Conservation (phyloP, 1,140 invertebrate species). For the Drosophila auraria region DNA sequence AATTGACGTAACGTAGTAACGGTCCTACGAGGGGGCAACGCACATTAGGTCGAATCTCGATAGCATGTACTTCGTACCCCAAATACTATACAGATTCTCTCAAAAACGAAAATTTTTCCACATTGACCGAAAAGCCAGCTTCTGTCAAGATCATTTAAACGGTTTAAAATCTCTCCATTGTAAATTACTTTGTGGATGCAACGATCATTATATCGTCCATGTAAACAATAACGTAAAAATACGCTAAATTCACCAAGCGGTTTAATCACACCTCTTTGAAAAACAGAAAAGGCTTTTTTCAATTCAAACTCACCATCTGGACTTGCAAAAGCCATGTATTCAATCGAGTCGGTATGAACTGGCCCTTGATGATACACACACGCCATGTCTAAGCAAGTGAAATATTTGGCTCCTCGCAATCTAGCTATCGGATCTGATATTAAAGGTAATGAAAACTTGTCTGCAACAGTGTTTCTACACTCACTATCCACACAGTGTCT, state of each 20-base stretch:
- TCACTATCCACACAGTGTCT: conserved; percentile 7
- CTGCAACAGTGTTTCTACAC: conserved; percentile 8
- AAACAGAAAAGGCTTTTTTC: conserved; percentile 6
- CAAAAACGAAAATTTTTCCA: background rate
- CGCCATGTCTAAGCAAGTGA: conserved; percentile 5
- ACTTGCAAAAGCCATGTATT: too few relatives aligned
- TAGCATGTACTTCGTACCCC: too few relatives aligned
- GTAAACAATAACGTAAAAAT: conserved; percentile 4
- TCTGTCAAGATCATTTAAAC: background rate
- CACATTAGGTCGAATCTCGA: too few relatives aligned
- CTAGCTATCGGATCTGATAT: conserved; percentile 5
- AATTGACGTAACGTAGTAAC: too few relatives aligned
- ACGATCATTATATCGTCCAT: conserved; percentile 22
- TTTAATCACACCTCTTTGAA: background rate
- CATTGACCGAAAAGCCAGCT: background rate
- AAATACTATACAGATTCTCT: background rate
- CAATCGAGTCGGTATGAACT: too few relatives aligned
- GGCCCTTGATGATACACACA: too few relatives aligned
- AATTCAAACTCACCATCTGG: background rate
- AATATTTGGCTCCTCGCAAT: conserved; percentile 11
- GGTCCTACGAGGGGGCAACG: too few relatives aligned
- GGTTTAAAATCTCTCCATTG: background rate
- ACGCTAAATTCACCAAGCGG: background rate
- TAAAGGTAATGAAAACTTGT: conserved; percentile 11
- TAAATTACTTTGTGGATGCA: background rate